Conservation (phyloP, 2,113 vertebrate genomes). For the Oxyura jamaicensis region DNA sequence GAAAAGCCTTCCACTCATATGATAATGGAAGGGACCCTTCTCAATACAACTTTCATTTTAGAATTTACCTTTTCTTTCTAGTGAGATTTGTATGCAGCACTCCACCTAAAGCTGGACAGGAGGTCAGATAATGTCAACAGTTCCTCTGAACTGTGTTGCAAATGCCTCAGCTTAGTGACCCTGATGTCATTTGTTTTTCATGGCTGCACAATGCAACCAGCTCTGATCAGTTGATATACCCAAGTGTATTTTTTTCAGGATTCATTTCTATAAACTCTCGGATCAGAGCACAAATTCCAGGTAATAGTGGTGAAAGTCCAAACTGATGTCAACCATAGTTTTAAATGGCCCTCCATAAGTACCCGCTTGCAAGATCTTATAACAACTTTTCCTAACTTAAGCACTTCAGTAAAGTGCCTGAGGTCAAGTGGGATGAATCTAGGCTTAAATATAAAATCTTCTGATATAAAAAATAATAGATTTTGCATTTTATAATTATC, state of each 20-base stretch:
- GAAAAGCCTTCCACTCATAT: not conserved
- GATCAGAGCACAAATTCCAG: not conserved
- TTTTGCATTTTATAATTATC: not conserved
- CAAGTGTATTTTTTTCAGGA: not conserved
- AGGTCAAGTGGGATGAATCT: not conserved
- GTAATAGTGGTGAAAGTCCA: not conserved
- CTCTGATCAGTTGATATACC: not conserved
- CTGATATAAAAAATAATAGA: not conserved
- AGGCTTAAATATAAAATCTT: not conserved
- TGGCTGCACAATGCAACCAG: not conserved
- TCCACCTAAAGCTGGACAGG: not conserved
- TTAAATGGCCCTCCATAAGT: not conserved
- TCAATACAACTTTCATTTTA: not conserved
- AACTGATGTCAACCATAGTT: not conserved
- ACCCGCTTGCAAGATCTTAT: not conserved
- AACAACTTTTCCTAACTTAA: not conserved
- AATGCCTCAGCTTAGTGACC: not conserved
- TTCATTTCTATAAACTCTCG: not conserved
- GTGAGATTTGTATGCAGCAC: not conserved
- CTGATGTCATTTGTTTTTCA: not conserved
- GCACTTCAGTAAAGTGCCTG: not conserved
- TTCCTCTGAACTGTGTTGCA: not conserved
- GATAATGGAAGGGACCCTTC: not conserved
- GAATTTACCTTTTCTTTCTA: not conserved
- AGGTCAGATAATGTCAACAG: not conserved